Base-by-base conservation (phyloP, 2,888 invertebrate genomes). In the Rotaria macrura region DNA sequence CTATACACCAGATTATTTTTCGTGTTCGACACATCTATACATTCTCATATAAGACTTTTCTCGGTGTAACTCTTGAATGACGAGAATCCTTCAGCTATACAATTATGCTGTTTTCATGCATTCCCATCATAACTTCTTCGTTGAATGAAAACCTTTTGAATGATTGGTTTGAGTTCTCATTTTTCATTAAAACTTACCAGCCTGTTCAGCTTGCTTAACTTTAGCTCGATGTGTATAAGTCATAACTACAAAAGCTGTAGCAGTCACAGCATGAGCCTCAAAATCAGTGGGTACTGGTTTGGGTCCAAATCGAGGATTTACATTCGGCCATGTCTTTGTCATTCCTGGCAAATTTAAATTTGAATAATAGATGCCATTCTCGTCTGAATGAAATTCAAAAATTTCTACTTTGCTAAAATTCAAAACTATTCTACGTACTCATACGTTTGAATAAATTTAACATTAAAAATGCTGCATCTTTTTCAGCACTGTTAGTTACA, bases 221-320 rank as follows among this genome's bases (percentile, higher is more conserved):
- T 43, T 85, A 88, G 88, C 72, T 89, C 89, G 25, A 83, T 72
- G 85, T 90, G 89, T 85, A 89, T 96, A 95, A 0, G 95, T 94
- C 88, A 97, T 92, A 84, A 97, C 91, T 0, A 95, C 97, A 90
- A 96, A 97, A 0, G 96, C 94, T 0, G 97, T 97, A 0, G 96
- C 94, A 89, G 96, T 96, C 83, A 97, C 94, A 90, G 96, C 97
- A 89, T 95, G 94, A 0, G 95, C 93, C 91, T 97, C 97, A 47
- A 83, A 79, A 65, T 86, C 55, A 10, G 85, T 85, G 38, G 65
- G 49, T 43, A 79, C 79, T n/a, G 85, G 85, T 47, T 86, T 86
- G 43, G 85, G 84, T 89, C 89, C 86, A 90, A 90, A 29, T 87
- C 87, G 55, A 88, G 89, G 43, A 90, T 88, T 86, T 14, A 84